Evolutionary conservation across 2,888 invertebrate genomes (phyloP), one percentile per base, ranked within the genome.

Genomic region (Notocelia uddmanniana): DNA sequence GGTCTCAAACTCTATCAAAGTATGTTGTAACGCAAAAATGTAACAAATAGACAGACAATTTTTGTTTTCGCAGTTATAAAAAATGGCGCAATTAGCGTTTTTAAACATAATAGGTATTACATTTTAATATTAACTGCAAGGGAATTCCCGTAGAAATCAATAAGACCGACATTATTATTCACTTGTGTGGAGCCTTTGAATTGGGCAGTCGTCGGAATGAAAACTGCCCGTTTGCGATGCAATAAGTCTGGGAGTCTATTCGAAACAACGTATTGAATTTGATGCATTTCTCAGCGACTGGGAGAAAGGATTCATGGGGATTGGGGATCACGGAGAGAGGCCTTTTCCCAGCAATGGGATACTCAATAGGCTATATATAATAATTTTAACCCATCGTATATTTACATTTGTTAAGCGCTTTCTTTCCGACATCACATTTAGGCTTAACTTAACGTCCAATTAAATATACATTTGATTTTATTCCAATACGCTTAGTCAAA

Each of bases 161-260:
- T 64, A 59, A 52, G 3, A 58, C 52, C 34, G 50, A n/a, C 37
- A 34, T 64, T 57, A 68, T 73, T 64, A 72, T 64, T 72, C 52
- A 70, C 50, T 54, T 64, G 54, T 41, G 45, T 34, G 34, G n/a
- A 67, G 45, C 66, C 68, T 68, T 73, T 67, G 63, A 62, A 76
- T 75, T 76, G 77, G 77, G 76, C 77, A 75, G 77, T 67, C 77
- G 69, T 54, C 62, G 77, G 78, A 83, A 83, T 84, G 80, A 82
- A 85, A 84, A 82, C 77, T 77, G 76, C 75, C 77, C 76, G 74
- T 59, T 62, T 41, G 69, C n/a, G 54, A 74, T 75, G 70, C 76
- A 68, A 76, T 77, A 77, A 71, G 77, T 78, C 79, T 79, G 78
- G 81, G 41, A n/a, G 15, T 41, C 15, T 41, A 41, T 41, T 15